These are phyloP conservation scores for Ceratoteleas bidentatus DNA, from an alignment of 1,140 invertebrate species.

Conservation along the genomic window DNA sequence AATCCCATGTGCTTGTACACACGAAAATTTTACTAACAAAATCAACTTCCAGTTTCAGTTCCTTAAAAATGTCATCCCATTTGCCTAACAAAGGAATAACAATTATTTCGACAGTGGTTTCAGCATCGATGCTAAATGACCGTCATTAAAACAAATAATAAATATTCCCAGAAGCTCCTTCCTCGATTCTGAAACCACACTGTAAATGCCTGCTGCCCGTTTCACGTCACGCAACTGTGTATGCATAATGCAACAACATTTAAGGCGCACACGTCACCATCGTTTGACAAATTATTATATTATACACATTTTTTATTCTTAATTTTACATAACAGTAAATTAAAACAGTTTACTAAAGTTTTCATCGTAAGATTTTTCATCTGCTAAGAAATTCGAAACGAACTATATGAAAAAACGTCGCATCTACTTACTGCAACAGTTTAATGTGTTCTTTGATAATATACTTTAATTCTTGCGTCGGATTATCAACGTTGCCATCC, in stretches of 20 bases:
- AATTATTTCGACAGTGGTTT: background rate
- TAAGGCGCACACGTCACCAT: background rate
- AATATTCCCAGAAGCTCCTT: background rate
- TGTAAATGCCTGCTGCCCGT: background rate
- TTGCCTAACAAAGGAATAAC: background rate
- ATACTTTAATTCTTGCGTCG: constrained; percentile 5
- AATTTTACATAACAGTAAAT: too few relatives aligned
- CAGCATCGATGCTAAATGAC: background rate
- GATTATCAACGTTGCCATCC: background rate
- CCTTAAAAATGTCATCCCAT: background rate
- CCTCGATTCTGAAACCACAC: background rate
- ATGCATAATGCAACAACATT: background rate
- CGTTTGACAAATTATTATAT: background rate
- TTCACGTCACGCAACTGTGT: background rate
- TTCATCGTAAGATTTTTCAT: too few relatives aligned
- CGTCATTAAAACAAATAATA: background rate
- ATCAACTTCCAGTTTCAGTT: background rate
- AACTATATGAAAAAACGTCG: too few relatives aligned
- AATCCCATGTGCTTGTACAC: too few relatives aligned
- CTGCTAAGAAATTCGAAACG: too few relatives aligned
- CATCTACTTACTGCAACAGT: constrained; percentile 41
- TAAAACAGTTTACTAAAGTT: too few relatives aligned
- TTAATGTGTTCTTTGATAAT: constrained; percentile 49
- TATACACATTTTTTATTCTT: too few relatives aligned
- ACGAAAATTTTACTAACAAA: too few relatives aligned